Conservation (phyloP, 2,113 vertebrate genomes). For the Chiloscyllium plagiosum region DNA sequence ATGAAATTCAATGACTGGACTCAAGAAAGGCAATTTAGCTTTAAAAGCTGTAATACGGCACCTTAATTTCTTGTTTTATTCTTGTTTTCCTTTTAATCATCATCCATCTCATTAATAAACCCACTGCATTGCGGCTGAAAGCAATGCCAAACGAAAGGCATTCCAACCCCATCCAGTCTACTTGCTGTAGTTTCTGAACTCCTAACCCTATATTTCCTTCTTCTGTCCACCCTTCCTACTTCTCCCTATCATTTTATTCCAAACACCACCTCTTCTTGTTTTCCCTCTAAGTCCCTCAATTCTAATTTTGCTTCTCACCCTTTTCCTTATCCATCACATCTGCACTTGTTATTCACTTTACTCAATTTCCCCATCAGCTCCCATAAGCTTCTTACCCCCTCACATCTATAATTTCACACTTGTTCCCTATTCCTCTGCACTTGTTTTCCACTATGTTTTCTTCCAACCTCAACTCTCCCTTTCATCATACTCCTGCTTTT, state of each 20-base stretch:
- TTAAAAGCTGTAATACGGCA: neutral
- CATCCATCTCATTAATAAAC: neutral
- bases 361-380: too few species aligned
- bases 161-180: neutral
- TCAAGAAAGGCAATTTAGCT: neutral
- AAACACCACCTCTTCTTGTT: neutral
- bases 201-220: neutral
- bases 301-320: too few species aligned
- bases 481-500: neutral
- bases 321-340: neutral
- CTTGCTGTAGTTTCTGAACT: neutral
- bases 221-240: neutral
- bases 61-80: neutral
- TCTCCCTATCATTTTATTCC: neutral
- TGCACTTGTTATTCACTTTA: neutral
- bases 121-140: neutral
- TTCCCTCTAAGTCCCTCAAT: neutral
- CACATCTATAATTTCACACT: neutral
- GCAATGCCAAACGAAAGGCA: neutral
- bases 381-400: neutral
- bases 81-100: neutral
- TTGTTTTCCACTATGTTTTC: neutral
- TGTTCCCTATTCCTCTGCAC: neutral
- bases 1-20: neutral
- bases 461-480: neutral